Base-by-base conservation (phyloP, 1,140 invertebrate species). In the Lepidostoma basale region DNA sequence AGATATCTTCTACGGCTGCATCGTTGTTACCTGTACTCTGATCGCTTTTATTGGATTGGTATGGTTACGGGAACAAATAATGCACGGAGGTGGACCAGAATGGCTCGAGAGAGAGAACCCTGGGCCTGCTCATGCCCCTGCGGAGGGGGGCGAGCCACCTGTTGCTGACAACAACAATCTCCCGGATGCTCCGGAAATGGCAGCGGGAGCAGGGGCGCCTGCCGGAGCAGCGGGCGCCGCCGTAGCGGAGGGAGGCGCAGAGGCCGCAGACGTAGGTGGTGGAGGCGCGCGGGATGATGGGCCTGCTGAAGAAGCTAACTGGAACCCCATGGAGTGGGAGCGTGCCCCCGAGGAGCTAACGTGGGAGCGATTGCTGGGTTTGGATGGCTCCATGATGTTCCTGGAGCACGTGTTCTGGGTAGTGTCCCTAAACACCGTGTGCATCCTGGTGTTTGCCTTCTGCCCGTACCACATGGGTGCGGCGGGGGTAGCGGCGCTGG, bases 401-500 rank as follows among this genome's bases (percentile, higher is more conserved):
- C 82, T 99, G 22, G 98, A 99, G 82, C 97, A 99, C 84, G 97
- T 99, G 0, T 98, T 99, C 78, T 99, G 97, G 97, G 96, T 98
- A 6, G 94, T 98, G 5, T 97, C 96, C 0, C 83, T 99, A 3
- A 99, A 99, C 77, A 97, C 96, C 3, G 83, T 99, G 16, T 99
- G 98, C 78, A 98, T 99, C 67, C 88, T 98, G 63, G 87, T 95
- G 74, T 89, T 94, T 86, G 98, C 97, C 33, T 98, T 97, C 76
- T 95, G 91, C 75, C 97, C 97, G 0, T 98, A 98, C 76, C 95
- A 97, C 74, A 94, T 98, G 81, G 97, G 98, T 1, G 89, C 93
- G 70, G 88, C 93, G 68, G 89, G 92, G 14, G 86, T 98, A 42
- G 85, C 87, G 22, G 71, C 67, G 4, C 67, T 73, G 40, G 71